A percentile compares a stretch with the other conserved stretches of the same genome.
phyloP scores from a whole-genome alignment of 2,113 vertebrate species.

The Notarius lentiginosus region DNA sequence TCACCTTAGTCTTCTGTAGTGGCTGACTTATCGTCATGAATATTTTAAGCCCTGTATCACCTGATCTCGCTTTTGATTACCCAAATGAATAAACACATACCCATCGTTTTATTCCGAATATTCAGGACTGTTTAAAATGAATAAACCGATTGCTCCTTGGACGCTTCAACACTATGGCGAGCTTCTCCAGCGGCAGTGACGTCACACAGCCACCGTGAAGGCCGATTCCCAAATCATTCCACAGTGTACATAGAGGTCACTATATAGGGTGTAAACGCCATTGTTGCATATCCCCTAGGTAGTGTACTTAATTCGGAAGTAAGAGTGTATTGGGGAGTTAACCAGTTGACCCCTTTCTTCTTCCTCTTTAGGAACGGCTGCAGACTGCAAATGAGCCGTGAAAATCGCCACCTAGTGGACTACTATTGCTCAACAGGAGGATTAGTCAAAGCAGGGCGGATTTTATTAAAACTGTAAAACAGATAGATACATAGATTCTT shows the following conservation, averaged over 20 bases:
- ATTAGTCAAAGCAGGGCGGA: neutral
- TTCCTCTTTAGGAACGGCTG: no score
- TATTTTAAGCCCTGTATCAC: neutral
- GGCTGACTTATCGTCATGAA: neutral
- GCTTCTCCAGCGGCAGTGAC: neutral
- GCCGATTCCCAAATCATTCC: neutral
- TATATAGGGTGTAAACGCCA: neutral
- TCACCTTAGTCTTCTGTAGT: neutral
- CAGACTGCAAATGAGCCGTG: neutral
- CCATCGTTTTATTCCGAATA: slow-evolving; percentile 9
- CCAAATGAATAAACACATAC: neutral
- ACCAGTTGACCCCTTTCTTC: neutral
- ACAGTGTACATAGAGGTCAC: neutral
- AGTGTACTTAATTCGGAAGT: neutral
- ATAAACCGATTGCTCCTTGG: neutral
- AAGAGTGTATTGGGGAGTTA: neutral
- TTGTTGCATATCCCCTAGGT: no score
- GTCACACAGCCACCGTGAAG: neutral
- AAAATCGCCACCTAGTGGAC: neutral
- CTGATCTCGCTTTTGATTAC: neutral
- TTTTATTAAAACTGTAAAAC: neutral
- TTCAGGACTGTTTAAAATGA: neutral
- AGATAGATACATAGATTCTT: no score
- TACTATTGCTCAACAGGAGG: neutral
- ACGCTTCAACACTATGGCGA: neutral